These are phyloP conservation scores for Leptura quadrifasciata DNA, from an alignment of 2,888 invertebrate species.

Conservation along the genomic window DNA sequence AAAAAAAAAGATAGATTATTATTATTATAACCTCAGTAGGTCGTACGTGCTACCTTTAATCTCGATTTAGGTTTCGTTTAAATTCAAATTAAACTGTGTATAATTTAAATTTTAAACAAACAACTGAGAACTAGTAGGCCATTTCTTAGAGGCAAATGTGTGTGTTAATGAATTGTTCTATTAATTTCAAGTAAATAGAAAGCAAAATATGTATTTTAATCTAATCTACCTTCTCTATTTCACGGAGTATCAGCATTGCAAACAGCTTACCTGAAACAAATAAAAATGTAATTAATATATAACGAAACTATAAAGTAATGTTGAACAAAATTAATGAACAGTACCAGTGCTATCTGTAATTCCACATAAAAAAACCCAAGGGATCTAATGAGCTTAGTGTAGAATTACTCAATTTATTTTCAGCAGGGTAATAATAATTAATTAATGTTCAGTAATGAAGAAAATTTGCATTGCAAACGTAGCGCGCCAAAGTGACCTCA, in stretches of 20 bases:
- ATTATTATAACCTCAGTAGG: not conserved
- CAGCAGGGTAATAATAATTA: no score
- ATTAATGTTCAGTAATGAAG: not conserved
- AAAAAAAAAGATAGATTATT: not conserved
- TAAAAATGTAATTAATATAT: not conserved
- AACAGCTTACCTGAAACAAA: constrained; percentile 23
- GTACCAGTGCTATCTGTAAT: no score
- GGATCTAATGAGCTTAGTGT: no score
- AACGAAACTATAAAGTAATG: not conserved
- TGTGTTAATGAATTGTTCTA: not conserved
- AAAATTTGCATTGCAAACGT: not conserved
- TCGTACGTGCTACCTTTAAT: not conserved
- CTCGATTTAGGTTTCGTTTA: not conserved
- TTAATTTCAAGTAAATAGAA: not conserved
- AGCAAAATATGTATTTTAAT: not conserved
- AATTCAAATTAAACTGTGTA: not conserved
- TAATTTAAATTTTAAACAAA: not conserved
- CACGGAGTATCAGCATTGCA: not conserved
- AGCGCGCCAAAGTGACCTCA: not conserved
- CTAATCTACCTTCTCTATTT: not conserved
- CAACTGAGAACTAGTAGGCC: not conserved
- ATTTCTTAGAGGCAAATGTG: not conserved
- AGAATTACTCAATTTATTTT: no score
- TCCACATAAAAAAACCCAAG: no score
- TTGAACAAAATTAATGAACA: no score